Conservation (phyloP, 2,797 vertebrate species). For the Danio albolineatus region DNA sequence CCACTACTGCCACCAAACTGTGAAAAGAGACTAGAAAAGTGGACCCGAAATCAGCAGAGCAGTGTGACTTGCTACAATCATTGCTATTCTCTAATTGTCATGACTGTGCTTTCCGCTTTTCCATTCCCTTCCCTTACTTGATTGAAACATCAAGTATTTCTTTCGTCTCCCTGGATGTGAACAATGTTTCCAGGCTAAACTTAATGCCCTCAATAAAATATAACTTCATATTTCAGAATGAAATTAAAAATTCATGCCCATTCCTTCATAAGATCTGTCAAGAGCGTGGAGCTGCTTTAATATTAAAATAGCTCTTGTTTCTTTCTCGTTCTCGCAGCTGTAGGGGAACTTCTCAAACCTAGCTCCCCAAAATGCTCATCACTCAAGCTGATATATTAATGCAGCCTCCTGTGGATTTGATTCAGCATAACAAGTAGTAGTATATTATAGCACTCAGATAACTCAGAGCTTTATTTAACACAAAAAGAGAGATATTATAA, state of each 20-base stretch:
- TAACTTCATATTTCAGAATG: constrained; percentile 64
- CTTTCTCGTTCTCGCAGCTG: constrained; percentile 23
- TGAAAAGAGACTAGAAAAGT: no score
- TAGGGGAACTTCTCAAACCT: constrained; percentile 42
- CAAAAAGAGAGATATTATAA: constrained; percentile 24
- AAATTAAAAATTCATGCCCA: constrained; percentile 62
- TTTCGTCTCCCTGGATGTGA: constrained; percentile 43
- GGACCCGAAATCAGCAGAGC: no score
- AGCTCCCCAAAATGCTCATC: constrained; percentile 19
- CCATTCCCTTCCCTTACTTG: constrained; percentile 3
- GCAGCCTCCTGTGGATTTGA: constrained; percentile 1
- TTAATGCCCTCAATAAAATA: constrained; percentile 65
- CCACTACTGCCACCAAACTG: no score
- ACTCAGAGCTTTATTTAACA: neutral
- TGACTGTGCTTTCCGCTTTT: neutral
- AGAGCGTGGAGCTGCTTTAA: constrained; percentile 50
- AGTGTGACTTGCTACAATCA: no score
- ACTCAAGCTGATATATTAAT: constrained; percentile 39
- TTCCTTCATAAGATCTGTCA: constrained; percentile 56
- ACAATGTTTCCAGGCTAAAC: constrained; percentile 58
- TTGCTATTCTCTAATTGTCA: no score
- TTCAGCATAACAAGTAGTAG: constrained; percentile 21
- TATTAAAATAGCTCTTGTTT: constrained; percentile 62
- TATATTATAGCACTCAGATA: neutral
- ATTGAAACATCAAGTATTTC: constrained; percentile 30